Evolutionary conservation across 2,797 vertebrate species (phyloP).

Genomic region (Podargus strigoides): DNA sequence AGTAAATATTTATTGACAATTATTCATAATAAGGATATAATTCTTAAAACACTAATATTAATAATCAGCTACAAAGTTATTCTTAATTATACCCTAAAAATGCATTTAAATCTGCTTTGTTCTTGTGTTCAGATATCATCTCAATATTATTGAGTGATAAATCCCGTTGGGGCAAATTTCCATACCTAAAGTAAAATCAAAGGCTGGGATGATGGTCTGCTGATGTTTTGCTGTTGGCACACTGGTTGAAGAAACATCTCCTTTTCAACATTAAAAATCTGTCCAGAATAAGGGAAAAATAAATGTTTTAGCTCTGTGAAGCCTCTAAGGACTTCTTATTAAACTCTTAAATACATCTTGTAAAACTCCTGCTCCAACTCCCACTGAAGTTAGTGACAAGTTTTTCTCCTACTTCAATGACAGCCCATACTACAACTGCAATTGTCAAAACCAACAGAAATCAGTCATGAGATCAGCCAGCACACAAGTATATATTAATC

Average conservation of each 20-base stretch:
- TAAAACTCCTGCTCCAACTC: background rate
- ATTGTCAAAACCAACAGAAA: constrained; percentile 65
- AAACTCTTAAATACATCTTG: constrained; percentile 36
- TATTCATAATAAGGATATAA: background rate
- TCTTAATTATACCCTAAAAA: constrained; percentile 13
- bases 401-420: background rate
- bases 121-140: background rate
- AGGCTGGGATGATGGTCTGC: background rate
- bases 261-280: constrained; percentile 44
- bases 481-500: background rate
- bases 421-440: constrained; percentile 16
- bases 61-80: background rate
- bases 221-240: constrained; percentile 1
- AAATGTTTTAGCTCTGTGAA: constrained; percentile 52
- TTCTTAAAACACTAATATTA: background rate
- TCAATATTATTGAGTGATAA: background rate
- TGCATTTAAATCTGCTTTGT: background rate
- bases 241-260: constrained; percentile 42
- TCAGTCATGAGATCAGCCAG: constrained; percentile 19
- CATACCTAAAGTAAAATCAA: background rate
- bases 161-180: background rate
- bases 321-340: constrained; percentile 50
- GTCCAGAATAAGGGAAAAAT: constrained; percentile 44
- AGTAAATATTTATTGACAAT: background rate
- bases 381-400: background rate